Evolutionary conservation across 2,113 vertebrate species (phyloP), one percentile per base, ranked within the genome.

Genomic region (Seriola dumerili): DNA sequence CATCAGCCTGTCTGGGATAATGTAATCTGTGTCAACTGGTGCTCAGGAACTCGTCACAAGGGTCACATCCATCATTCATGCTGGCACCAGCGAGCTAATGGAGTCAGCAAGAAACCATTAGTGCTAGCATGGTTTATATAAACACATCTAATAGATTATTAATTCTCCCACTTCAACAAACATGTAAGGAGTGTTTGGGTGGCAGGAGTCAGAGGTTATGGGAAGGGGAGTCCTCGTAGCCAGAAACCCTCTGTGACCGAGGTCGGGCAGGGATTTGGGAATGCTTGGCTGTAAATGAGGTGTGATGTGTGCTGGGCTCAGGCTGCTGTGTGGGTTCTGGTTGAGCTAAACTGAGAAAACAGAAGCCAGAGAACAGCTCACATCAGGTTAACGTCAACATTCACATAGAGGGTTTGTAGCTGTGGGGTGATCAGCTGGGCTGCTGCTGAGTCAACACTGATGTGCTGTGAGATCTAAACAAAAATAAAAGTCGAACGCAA

Each of bases 21-120:
- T 89, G 84, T 72, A 83, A 92, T 88, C 87, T 69, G 72, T 72
- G 57, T 64, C 21, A 46, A 74, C 69, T 66, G 54, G 69, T 40
- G 69, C 72, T 65, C 46, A 40, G 59, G 44, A 76, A 54, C 72
- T 64, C 62, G 9, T 85, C 67, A 81, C 36, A 8, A 21, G 78
- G 75, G 78, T 65, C 85, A 72, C 79, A 89, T 88, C 83, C 85
- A 87, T 91, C 88, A 80, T 63, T 89, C 77, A 83, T 36, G 65
- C 40, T 40, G 67, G 67, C 64, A 65, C 48, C 61, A 10, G 62
- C 16, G 68, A 82, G 84, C 84, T 91, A 92, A 94, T 89, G 81
- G 87, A 73, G 70, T 61, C 75, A 62, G 68, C 3, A 2, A 23
- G 62, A 44, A 65, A 25, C 72, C 86, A 84, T 84, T 81, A 81